Evolutionary conservation across 64 coral and sea anemone species (phyloP), one percentile per base, ranked within the genome.

Genomic region (Stichodactyla helianthus): DNA sequence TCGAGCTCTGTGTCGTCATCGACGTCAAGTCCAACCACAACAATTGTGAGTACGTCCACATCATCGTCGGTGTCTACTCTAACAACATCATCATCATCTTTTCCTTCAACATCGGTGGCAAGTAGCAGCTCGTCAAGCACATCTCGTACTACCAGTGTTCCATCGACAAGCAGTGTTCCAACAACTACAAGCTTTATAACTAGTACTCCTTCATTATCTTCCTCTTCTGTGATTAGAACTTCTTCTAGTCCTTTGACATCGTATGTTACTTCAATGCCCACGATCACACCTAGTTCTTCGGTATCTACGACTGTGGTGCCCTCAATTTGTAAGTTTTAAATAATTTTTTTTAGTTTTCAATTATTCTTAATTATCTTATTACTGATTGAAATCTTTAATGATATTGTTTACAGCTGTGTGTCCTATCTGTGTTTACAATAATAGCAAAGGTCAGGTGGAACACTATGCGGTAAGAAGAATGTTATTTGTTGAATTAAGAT

Each of bases 371-470:
- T 52, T 31, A 52, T 0, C 16, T 18, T 18, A 28, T 50, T 50
- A 63, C 15, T 13, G 14, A 15, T 26, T 62, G 20, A 65, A 50
- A 19, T 51, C 1, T 9, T 56, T 25, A 26, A 7, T 28, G 14
- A 2, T 67, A 71, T 25, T 23, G 25, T 35, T 82, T 86, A 0
- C 14, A 91, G 89, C 89, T 8, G 20, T 91, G 1, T 91, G 89
- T 54, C 89, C 89, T 6, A 13, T 86, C 10, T 91, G 89, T 56
- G 55, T 82, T 53, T 91, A 91, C 78, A 86, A 53, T 25, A 91
- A 86, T 13, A 86, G 71, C 53, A 62, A 79, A 6, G 76, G 74
- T 53, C 5, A 81, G 20, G 78, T 55, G 10, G 84, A 86, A 50
- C 11, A 79, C 12, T n/a, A 82, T 44, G 11, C 52, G 51, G 84